phyloP scores from a whole-genome alignment of 2,888 invertebrate species.

The Teleogryllus oceanicus region DNA sequence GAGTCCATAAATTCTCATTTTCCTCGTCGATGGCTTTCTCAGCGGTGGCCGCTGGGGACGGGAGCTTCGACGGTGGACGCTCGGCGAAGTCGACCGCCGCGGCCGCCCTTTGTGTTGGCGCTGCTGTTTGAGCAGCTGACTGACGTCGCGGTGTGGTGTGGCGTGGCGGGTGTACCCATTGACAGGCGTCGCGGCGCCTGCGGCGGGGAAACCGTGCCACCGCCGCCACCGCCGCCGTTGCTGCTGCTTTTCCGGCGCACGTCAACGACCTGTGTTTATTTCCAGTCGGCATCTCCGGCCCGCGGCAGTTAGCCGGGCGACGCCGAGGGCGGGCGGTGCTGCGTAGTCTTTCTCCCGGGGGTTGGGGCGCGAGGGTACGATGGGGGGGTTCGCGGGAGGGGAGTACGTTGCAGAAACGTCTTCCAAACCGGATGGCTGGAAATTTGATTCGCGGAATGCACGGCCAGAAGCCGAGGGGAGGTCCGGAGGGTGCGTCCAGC shows the following conservation, averaged over 20 bases:
- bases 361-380: background rate
- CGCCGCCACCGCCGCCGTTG: no score
- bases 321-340: background rate
- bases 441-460: background rate
- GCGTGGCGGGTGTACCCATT: no score
- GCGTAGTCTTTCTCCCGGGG: background rate
- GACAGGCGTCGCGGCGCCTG: background rate
- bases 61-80: no score
- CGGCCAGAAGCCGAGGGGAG: background rate
- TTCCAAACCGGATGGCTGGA: background rate
- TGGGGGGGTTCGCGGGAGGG: background rate
- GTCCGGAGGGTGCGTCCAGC: background rate
- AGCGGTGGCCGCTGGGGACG: no score
- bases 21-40: no score
- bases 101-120: no score
- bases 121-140: no score
- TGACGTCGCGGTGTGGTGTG: no score
- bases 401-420: background rate
- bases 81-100: no score
- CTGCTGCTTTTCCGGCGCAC: background rate
- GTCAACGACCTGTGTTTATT: slow-evolving; percentile 8
- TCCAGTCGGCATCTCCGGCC: background rate
- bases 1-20: no score
- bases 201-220: background rate
- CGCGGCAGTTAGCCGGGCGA: no score